Evolutionary conservation across 2,113 vertebrate genomes (phyloP).

Genomic region (Lynx canadensis): DNA sequence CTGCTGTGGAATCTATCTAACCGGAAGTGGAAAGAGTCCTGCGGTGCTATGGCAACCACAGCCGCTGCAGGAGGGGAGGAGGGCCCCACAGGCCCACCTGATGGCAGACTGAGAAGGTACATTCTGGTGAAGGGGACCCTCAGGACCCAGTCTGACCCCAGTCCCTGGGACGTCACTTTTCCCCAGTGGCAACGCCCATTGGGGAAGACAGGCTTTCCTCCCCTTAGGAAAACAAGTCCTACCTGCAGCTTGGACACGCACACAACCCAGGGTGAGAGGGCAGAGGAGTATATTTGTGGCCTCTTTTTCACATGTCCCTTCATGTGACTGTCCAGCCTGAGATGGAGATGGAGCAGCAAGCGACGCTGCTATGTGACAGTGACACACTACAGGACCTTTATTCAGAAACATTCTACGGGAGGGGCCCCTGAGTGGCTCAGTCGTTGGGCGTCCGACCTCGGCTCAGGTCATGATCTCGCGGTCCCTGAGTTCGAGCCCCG

Average conservation of each 20-base stretch:
- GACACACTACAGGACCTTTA: background rate
- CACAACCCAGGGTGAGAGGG: background rate
- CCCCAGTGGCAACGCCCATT: background rate
- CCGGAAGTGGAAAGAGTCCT: background rate
- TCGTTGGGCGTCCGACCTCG: no score
- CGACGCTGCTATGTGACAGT: background rate
- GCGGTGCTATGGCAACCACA: constrained; percentile 43
- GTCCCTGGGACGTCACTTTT: background rate
- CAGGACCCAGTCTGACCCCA: background rate
- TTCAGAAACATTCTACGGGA: background rate
- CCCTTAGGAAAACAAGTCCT: background rate
- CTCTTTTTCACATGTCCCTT: background rate
- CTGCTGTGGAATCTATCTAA: background rate
- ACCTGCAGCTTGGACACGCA: background rate
- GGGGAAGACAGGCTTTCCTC: background rate
- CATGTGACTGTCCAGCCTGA: background rate
- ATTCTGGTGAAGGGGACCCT: background rate
- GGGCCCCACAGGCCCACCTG: background rate
- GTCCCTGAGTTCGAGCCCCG: no score
- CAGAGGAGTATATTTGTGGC: no score
- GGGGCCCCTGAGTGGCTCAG: no score
- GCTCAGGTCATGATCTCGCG: no score
- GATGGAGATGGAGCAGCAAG: background rate
- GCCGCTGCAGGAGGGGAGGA: background rate
- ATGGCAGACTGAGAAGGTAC: accelerated